Base-by-base conservation (phyloP, 2,888 invertebrate species). In the Sarcophaga carnaria region DNA sequence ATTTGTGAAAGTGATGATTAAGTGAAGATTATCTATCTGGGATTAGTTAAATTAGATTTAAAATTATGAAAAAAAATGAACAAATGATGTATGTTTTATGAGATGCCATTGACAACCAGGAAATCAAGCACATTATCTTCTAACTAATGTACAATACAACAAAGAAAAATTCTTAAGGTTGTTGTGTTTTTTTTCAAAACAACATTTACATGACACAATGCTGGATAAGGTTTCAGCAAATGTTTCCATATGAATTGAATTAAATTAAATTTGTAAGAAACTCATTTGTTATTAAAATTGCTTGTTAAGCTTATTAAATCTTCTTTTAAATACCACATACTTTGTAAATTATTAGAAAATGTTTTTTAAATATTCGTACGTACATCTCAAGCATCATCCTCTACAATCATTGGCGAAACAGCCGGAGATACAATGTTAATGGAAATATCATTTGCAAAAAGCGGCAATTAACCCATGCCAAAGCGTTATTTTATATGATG, bases 271-370 rank as follows among this genome's bases (percentile, higher is more conserved):
- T 87, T 81, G 66, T 81, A 87, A 87, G 76, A 82, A 77, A 82
- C 81, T 82, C 63, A 84, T 84, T 84, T 87, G 79, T 82, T 76
- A 87, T 84, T 87, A 62, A 78, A 76, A 79, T 86, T 74, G 54
- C 47, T 60, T 66, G 27, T 60, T 70, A 75, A 64, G 20, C 59
- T 25, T 45, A 75, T 27, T 66, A 64, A 64, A 47, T 8, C 10
- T 37, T 37, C 45, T 47, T 20, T 63, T 62, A 66, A 83, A 74
- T 45, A 75, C 74, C 69, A 70, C 47, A 59, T 66, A 60, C 11
- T 66, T 37, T 22, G 64, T 84, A 70, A 70, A 75, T 75, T 75
- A 70, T 60, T 37, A 37, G 37, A 37, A 37, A 37, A 37, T 37
- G 2, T 37, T 37, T 27, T 37, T 37, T 37, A 6, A 8, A 37